A percentile compares a stretch with the other conserved stretches of the same genome.
phyloP scores from a whole-genome alignment of 2,888 invertebrate species.

The Corbicula japonica region DNA sequence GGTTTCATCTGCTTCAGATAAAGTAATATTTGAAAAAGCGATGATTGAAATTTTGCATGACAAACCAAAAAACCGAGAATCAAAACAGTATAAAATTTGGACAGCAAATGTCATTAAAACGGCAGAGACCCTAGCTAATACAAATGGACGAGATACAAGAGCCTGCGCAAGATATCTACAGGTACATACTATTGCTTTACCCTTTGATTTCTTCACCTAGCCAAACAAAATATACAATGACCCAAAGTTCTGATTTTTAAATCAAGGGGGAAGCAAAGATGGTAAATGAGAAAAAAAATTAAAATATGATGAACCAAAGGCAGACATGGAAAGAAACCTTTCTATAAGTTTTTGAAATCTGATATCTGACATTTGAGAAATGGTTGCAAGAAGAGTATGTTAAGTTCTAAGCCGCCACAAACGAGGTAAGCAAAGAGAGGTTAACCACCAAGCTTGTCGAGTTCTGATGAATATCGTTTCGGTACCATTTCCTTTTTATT shows the following conservation, averaged over 20 bases:
- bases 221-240: not conserved
- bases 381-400: no score
- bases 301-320: not conserved
- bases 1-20: not conserved
- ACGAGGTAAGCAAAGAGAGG: no score
- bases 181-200: not conserved
- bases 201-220: not conserved
- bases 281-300: no score
- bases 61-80: not conserved
- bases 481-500: no score
- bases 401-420: no score
- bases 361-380: no score
- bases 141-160: not conserved
- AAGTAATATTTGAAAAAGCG: not conserved
- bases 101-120: slow-evolving; percentile 11
- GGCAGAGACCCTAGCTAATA: not conserved
- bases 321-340: no score
- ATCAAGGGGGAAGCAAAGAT: no score
- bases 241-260: no score
- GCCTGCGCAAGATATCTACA: slow-evolving; percentile 29
- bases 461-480: no score
- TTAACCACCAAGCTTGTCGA: no score
- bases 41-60: slow-evolving; percentile 15
- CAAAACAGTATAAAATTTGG: slow-evolving; percentile 24
- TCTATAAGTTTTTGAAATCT: no score